Conservation (phyloP, 2,888 invertebrate genomes). For the Nasonia oneida region DNA sequence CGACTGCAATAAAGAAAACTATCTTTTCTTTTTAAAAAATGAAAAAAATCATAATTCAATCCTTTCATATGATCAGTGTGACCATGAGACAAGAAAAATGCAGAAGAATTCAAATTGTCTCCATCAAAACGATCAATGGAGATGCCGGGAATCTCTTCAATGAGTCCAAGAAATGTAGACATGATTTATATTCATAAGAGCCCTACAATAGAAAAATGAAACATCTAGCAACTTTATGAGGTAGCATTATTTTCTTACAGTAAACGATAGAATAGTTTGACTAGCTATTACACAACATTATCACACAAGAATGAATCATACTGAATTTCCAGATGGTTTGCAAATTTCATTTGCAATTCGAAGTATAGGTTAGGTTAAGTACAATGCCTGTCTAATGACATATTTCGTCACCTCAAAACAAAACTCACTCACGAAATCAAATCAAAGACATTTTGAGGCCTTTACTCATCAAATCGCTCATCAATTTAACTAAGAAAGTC, state of each 20-base stretch:
- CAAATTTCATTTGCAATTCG: not conserved
- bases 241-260: not conserved
- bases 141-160: conserved; percentile 83
- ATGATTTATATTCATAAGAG: conserved; percentile 70
- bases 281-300: not conserved
- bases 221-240: not conserved
- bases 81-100: conserved; percentile 85
- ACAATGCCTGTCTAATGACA: not conserved
- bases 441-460: not conserved
- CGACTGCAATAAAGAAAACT: conserved; percentile 73
- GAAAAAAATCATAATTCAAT: conserved; percentile 76
- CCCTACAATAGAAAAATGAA: conserved; percentile 70
- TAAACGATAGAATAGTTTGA: not conserved
- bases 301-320: not conserved
- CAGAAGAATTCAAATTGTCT: conserved; percentile 78
- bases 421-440: not conserved
- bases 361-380: conserved; percentile 4
- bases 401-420: not conserved
- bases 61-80: conserved; percentile 84
- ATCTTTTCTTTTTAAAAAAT: conserved; percentile 66
- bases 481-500: not conserved
- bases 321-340: not conserved
- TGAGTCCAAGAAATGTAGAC: conserved; percentile 83
- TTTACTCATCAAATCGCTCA: conserved; percentile 6
- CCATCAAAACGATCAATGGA: conserved; percentile 83